Evolutionary conservation across 2,888 invertebrate genomes (phyloP), one percentile per base, ranked within the genome.

Genomic region (Baronia brevicornis): DNA sequence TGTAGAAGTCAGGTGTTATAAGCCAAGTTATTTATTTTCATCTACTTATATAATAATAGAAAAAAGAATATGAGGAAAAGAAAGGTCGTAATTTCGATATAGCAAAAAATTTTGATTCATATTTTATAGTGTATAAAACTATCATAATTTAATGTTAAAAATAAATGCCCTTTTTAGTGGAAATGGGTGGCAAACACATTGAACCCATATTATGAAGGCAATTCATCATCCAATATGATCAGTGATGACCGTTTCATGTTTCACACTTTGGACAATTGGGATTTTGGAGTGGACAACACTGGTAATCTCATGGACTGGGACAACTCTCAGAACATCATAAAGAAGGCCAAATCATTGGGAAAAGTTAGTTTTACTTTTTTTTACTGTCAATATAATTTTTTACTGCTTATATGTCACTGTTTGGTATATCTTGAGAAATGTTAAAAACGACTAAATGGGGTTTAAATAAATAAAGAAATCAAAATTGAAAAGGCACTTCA

Each of bases 201-300:
- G 31, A 97, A 97, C 82, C 97, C 98, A 0, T 92, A 96, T 61
- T 93, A 95, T 51, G 97, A 97, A 72, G 95, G 93, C 0, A 96
- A 96, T 70, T 85, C 88, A 0, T 67, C 89, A 0, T 86, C 87
- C 1, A 79, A 79, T 47, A 88, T 89, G 87, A 91, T 98, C 17
- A 88, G 88, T 21, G 95, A 97, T 69, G 97, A 97, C 63, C 87
- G 95, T 5, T 89, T 96, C 43, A 92, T 97, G 55, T 84, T 90
- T 23, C 86, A 89, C 53, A 95, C 96, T 0, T 59, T 91, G 15
- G 67, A 88, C 7, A 87, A 92, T 55, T 98, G 98, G 98, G 85
- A 89, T 45, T 98, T 97, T 74, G 95, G 97, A 2, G 71, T 67
- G 1, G 95, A 97, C 66, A 87, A 89, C 47, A 94, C 95, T 0